phyloP scores from a whole-genome alignment of 2,113 vertebrate genomes.

The Ovis canadensis region DNA sequence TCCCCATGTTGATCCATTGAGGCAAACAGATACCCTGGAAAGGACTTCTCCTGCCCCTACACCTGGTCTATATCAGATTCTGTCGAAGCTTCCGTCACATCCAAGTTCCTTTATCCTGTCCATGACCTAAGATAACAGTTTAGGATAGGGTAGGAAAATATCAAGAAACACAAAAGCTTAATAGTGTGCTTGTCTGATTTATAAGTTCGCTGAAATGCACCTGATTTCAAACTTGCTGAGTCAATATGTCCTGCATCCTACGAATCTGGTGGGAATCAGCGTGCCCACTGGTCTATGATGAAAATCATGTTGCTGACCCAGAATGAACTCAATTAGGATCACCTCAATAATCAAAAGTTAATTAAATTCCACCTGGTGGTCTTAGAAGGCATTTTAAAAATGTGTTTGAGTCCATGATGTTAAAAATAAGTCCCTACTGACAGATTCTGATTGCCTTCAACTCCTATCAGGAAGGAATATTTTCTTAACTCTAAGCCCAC shows the following conservation, averaged over 20 bases:
- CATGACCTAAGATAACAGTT: background rate
- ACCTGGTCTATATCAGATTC: background rate
- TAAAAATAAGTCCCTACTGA: background rate
- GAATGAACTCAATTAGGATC: background rate
- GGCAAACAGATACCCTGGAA: background rate
- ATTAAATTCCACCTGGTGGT: background rate
- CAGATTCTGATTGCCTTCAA: background rate
- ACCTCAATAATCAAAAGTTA: background rate
- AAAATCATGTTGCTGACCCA: background rate
- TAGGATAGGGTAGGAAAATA: background rate
- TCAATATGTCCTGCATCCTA: background rate
- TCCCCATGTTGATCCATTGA: background rate
- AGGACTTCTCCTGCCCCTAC: background rate
- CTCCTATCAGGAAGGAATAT: background rate
- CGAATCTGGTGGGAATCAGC: background rate
- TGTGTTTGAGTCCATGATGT: background rate
- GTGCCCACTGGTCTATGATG: background rate
- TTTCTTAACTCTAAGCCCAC: background rate
- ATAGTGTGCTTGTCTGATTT: background rate
- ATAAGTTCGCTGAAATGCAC: background rate
- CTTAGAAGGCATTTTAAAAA: background rate
- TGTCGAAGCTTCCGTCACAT: background rate
- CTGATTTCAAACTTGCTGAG: background rate
- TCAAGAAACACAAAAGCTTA: background rate
- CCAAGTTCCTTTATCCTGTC: background rate